Conservation (phyloP, 2,888 invertebrate species). For the Aleiodes leptofemur region DNA sequence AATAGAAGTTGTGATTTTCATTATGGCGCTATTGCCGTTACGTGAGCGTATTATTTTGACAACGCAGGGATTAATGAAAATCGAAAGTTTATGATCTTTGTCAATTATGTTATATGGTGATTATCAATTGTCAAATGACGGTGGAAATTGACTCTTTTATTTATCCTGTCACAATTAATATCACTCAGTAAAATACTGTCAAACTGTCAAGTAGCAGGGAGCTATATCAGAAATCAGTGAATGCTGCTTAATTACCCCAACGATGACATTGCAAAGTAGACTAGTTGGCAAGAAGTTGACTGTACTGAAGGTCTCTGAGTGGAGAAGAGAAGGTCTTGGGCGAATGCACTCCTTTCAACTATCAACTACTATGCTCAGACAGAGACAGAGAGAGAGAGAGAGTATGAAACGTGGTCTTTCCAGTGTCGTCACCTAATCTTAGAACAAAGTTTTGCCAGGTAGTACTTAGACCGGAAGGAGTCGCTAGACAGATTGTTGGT, state of each 20-base stretch:
- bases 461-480: slow-evolving; percentile 63
- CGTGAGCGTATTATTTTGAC: no score
- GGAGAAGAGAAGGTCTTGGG: slow-evolving; percentile 15
- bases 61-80: no score
- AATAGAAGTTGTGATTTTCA: no score
- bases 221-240: slow-evolving; percentile 9
- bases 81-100: no score
- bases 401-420: slow-evolving; percentile 21
- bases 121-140: no score
- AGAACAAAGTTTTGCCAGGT: slow-evolving; percentile 57
- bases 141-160: no score
- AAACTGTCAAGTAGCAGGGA: neutral
- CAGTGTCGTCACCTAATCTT: slow-evolving; percentile 58
- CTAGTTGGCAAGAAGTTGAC: slow-evolving; percentile 45
- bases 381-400: no score
- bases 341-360: slow-evolving; percentile 18
- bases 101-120: no score
- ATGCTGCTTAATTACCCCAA: slow-evolving; percentile 31
- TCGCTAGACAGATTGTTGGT: slow-evolving; percentile 62
- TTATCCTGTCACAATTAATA: no score
- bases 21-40: no score
- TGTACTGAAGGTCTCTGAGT: slow-evolving; percentile 11
- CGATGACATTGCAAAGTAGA: slow-evolving; percentile 45
- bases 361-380: slow-evolving; percentile 5
- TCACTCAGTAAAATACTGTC: neutral